Conservation (phyloP, 2,888 invertebrate species). For the Ophion ventricosus region DNA sequence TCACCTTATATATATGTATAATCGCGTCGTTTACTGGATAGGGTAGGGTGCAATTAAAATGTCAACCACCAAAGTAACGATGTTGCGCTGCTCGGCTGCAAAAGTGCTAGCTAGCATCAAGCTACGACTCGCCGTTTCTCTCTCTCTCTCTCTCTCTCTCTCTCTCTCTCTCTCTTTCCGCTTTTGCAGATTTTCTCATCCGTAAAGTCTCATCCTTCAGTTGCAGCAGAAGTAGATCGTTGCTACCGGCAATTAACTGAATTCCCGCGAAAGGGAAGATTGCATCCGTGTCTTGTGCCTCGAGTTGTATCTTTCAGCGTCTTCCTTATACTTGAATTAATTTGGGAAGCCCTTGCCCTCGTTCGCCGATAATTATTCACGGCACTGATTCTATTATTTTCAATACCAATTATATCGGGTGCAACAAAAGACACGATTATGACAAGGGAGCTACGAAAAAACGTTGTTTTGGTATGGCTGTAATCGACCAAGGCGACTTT, state of each 20-base stretch:
- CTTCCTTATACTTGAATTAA: slow-evolving; percentile 8
- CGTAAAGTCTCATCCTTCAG: slow-evolving; percentile 33
- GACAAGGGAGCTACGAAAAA: neutral
- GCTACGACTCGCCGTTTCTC: slow-evolving; percentile 3
- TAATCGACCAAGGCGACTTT: no score
- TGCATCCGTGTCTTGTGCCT: slow-evolving; percentile 32
- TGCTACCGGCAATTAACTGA: slow-evolving; percentile 55
- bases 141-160: neutral
- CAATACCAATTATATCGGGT: slow-evolving; percentile 15
- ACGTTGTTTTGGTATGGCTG: no score
- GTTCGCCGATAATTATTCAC: slow-evolving; percentile 1
- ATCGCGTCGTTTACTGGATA: slow-evolving; percentile 3
- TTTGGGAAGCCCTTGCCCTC: neutral
- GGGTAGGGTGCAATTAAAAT: slow-evolving; percentile 51
- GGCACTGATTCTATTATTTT: neutral
- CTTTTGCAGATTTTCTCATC: slow-evolving; percentile 36
- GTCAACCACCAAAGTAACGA: slow-evolving; percentile 51
- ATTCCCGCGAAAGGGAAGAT: slow-evolving; percentile 38
- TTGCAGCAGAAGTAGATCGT: slow-evolving; percentile 20
- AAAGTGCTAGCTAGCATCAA: slow-evolving; percentile 37
- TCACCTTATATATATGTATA: no score
- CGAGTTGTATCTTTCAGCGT: slow-evolving; percentile 34
- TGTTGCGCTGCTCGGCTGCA: slow-evolving; percentile 28
- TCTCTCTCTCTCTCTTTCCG: neutral
- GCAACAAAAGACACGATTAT: neutral